These are phyloP conservation scores for Campoletis sonorensis DNA, from an alignment of 1,140 invertebrate genomes.

Conservation along the genomic window DNA sequence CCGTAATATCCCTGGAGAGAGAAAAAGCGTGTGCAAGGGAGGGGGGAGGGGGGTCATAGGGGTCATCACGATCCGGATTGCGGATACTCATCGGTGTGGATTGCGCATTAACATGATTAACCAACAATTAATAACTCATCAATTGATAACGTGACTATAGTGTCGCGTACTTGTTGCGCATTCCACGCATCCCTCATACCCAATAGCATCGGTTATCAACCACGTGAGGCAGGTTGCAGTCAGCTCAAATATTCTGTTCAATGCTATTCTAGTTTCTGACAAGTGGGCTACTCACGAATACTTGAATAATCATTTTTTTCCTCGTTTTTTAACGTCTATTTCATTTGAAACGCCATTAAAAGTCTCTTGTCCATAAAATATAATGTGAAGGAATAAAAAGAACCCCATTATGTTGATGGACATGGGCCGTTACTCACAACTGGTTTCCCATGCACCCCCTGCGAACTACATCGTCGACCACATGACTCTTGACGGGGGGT, in stretches of 20 bases:
- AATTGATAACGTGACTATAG: constrained; percentile 70
- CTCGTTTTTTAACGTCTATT: neutral
- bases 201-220: neutral
- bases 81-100: constrained; percentile 53
- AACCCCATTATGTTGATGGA: constrained; percentile 52
- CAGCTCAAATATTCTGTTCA: neutral
- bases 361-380: too few relatives aligned
- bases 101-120: constrained; percentile 75
- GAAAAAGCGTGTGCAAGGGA: constrained; percentile 38
- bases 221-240: neutral
- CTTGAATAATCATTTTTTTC: neutral
- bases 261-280: neutral
- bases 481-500: constrained; percentile 66
- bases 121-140: constrained; percentile 76
- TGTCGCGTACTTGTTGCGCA: constrained; percentile 52
- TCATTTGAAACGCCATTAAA: neutral
- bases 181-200: neutral
- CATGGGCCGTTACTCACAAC: constrained; percentile 67
- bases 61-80: constrained; percentile 49
- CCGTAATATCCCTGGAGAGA: constrained; percentile 62
- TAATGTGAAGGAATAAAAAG: neutral
- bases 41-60: too few relatives aligned
- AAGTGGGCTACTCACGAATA: neutral
- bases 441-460: constrained; percentile 72
- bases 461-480: constrained; percentile 63